Base-by-base conservation (phyloP, 2,888 invertebrate species). In the Andrena chrysosceles region DNA sequence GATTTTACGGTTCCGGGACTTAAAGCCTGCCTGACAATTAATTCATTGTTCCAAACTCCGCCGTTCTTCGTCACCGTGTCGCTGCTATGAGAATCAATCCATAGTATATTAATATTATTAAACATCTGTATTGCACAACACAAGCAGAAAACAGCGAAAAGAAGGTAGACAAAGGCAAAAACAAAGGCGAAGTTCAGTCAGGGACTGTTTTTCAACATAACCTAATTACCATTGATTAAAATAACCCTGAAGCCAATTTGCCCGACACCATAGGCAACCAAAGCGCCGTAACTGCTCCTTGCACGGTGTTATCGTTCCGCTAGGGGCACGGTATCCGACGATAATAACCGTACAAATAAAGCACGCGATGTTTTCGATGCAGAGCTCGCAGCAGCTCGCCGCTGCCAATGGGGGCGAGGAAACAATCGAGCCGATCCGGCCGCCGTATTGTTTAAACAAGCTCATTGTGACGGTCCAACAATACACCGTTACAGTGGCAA, bases 381-480 rank as follows among this genome's bases (percentile, higher is more conserved):
- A 33, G 31, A 48, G 78, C 74, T 63, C 84, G 71, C 49, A 56
- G 75, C 81, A 54, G 78, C 78, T 74, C 79, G 73, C 63, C 52
- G 60, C 72, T 59, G 75, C 54, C 75, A 76, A 82, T 77, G 81
- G 84, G 77, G 85, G 71, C 84, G 85, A 77, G 81, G 87, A 91
- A 92, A 92, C 91, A 92, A 92, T 91, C 76, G 91, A 88, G 87
- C 90, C 88, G 73, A 90, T 89, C 90, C 87, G 75, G 77, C 68
- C 72, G 72, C 82, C 81, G 80, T 91, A 90, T 92, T 91, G 86
- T 87, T 85, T 93, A 56, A 92, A 93, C 92, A 92, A 72, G 85
- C 74, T 90, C 91, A 92, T 92, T 92, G 93, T 92, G 87, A 89
- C 33, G 85, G 85, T 81, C 89, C 90, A 92, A 93, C 92, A 92